Conservation (phyloP, 2,888 invertebrate genomes). For the Drosophila anceps region DNA sequence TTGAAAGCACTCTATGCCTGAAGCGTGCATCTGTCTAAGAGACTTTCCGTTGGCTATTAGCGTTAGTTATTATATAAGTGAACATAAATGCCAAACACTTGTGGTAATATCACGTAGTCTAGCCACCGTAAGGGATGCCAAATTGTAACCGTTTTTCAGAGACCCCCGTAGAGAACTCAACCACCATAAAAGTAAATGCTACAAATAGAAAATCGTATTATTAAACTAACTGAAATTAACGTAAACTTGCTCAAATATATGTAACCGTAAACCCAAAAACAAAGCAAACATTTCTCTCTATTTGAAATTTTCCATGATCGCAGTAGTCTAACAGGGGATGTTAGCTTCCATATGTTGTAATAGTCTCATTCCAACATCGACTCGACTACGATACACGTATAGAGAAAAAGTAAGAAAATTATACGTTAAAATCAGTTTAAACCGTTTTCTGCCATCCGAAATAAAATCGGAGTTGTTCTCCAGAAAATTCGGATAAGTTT, state of each 20-base stretch:
- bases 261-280: background rate
- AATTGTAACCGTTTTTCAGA: conserved; percentile 16
- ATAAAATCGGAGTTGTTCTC: conserved; percentile 7
- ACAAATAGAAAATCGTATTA: conserved; percentile 2
- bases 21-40: conserved; percentile 85
- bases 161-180: conserved; percentile 37
- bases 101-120: background rate
- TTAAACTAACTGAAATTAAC: background rate
- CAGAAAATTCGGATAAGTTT: conserved; percentile 9
- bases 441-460: conserved; percentile 25
- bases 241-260: conserved; percentile 17
- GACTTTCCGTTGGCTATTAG: conserved; percentile 20
- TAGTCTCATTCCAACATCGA: conserved; percentile 56
- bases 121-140: conserved; percentile 6
- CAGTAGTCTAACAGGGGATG: conserved; percentile 41
- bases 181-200: conserved; percentile 33
- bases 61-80: background rate
- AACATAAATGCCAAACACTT: conserved; percentile 12
- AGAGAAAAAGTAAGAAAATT: conserved; percentile 56
- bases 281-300: background rate
- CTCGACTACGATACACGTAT: conserved; percentile 61
- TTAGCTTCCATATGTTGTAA: background rate
- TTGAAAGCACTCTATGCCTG: conserved; percentile 84
- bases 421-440: conserved; percentile 47
- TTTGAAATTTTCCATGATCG: conserved; percentile 25